Evolutionary conservation across 2,113 vertebrate genomes (phyloP).

Genomic region (Danionella cerebrum): DNA sequence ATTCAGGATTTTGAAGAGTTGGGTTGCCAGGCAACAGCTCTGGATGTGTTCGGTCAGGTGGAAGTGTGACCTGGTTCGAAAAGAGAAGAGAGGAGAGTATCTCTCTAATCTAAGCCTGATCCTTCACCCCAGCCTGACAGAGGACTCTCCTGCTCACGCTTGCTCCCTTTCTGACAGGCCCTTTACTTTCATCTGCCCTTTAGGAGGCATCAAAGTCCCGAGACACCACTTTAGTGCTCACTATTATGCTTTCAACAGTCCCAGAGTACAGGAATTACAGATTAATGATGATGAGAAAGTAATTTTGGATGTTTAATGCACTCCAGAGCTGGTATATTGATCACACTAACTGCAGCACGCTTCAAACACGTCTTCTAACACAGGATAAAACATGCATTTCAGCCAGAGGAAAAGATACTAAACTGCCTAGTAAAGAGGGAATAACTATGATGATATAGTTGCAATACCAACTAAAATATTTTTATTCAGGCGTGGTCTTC

Average conservation of each 20-base stretch:
- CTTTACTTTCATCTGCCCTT: neutral
- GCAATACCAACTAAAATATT: too few relatives aligned
- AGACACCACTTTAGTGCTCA: neutral
- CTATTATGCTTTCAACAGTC: neutral
- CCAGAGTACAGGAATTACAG: neutral
- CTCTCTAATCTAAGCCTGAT: conserved; percentile 44
- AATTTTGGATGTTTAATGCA: neutral
- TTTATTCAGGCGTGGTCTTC: too few relatives aligned
- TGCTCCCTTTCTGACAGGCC: neutral
- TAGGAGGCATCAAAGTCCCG: conserved; percentile 2
- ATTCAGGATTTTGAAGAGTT: conserved; percentile 41
- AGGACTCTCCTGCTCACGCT: neutral
- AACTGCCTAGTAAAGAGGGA: too few relatives aligned
- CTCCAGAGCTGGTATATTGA: neutral
- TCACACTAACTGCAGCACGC: neutral
- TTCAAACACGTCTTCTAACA: too few relatives aligned
- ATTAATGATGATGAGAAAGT: neutral
- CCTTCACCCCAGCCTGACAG: conserved; percentile 25
- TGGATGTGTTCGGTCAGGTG: conserved; percentile 34
- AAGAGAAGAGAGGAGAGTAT: conserved; percentile 41
- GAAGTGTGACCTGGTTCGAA: conserved; percentile 37
- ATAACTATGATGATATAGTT: too few relatives aligned
- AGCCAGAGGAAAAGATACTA: too few relatives aligned
- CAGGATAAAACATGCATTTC: too few relatives aligned
- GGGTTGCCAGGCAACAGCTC: conserved; percentile 52